Percentiles rank a stretch among this genome's conserved stretches.
These are phyloP conservation scores for Diorhabda elongata DNA, from an alignment of 1,140 invertebrate species.

Conservation along the genomic window DNA sequence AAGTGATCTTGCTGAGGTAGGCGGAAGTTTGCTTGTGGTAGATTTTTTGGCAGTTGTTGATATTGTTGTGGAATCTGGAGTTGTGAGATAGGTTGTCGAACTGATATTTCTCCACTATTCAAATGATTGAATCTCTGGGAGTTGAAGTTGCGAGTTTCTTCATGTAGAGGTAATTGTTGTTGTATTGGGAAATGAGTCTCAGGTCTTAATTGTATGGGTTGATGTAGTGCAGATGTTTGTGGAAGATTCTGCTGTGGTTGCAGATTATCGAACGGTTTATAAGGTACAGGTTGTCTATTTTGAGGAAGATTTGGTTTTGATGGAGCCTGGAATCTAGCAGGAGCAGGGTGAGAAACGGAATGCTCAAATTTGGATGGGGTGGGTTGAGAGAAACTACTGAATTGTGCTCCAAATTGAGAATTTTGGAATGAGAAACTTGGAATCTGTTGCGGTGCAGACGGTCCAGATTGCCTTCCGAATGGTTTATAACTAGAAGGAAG, in stretches of 20 bases:
- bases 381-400: slow-evolving; percentile 34
- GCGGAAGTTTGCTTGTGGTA: slow-evolving; percentile 19
- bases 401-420: slow-evolving; percentile 43
- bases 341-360: slow-evolving; percentile 30
- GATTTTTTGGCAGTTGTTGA: slow-evolving; percentile 32
- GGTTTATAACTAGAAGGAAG: slow-evolving; percentile 34
- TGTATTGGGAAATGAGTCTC: slow-evolving; percentile 44
- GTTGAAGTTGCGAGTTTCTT: slow-evolving; percentile 32
- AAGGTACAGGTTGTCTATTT: slow-evolving; percentile 46
- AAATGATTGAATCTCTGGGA: slow-evolving; percentile 13
- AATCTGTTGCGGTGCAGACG: slow-evolving; percentile 30
- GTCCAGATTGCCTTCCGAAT: slow-evolving; percentile 26
- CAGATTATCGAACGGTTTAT: slow-evolving; percentile 38
- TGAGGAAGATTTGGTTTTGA: slow-evolving; percentile 26
- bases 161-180: slow-evolving; percentile 42
- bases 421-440: slow-evolving; percentile 35
- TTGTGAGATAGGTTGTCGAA: background rate
- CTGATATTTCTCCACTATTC: background rate
- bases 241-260: slow-evolving; percentile 23
- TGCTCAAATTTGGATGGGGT: slow-evolving; percentile 34
- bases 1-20: slow-evolving; percentile 36
- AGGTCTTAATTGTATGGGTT: slow-evolving; percentile 43
- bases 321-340: slow-evolving; percentile 24
- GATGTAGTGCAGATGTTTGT: slow-evolving; percentile 47
- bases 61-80: background rate